These are phyloP conservation scores for Alces alces DNA, from an alignment of 2,113 vertebrate genomes.

Conservation along the genomic window DNA sequence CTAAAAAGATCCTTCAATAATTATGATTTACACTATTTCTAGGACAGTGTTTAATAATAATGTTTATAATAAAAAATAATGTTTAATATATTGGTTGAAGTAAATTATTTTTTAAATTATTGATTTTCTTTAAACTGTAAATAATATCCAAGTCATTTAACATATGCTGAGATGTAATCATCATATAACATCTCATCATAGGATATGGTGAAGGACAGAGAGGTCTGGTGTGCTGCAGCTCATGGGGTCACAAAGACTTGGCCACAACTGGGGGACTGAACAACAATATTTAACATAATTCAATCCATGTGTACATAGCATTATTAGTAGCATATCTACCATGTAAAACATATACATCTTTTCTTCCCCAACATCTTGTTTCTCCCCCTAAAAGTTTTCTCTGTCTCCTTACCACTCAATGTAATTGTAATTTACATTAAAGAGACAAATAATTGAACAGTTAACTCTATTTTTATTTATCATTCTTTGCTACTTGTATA, in stretches of 20 bases:
- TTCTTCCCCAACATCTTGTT: not conserved
- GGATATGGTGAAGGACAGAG: not conserved
- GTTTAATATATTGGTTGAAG: not conserved
- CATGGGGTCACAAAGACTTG: not conserved
- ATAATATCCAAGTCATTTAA: not conserved
- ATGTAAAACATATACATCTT: not conserved
- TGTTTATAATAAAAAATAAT: not conserved
- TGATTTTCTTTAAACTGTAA: not conserved
- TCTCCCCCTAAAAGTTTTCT: accelerated
- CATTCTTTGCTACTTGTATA: not conserved
- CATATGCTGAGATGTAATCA: not conserved
- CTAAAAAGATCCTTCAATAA: not conserved
- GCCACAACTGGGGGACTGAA: not conserved
- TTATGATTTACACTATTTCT: not conserved
- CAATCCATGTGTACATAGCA: not conserved
- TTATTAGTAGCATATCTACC: not conserved
- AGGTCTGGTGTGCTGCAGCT: not conserved
- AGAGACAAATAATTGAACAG: not conserved
- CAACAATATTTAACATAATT: not conserved
- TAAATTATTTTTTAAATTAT: not conserved
- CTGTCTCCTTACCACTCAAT: not conserved
- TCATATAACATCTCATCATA: not conserved
- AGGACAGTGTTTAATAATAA: not conserved
- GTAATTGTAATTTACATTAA: not conserved
- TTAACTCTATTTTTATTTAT: not conserved